A percentile compares a stretch with the other conserved stretches of the same genome.
Conservation (phyloP, 2,888 invertebrate species). For the Callimorpha dominula region DNA sequence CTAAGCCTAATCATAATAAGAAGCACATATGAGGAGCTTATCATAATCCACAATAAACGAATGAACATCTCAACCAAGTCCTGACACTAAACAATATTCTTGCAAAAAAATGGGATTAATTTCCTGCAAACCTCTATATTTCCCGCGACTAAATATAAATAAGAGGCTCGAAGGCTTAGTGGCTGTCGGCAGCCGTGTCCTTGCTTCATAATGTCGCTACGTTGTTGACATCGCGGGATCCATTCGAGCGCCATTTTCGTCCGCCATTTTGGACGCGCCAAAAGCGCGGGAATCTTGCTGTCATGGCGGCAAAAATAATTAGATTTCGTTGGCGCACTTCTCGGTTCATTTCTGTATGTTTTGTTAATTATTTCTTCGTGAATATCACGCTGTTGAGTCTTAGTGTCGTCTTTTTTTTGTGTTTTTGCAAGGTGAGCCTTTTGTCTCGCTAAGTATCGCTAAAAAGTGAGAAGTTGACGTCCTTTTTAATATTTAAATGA, state of each 20-base stretch:
- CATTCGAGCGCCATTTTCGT: conserved; percentile 64
- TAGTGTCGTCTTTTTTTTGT: conserved; percentile 52
- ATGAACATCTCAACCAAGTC: conserved; percentile 52
- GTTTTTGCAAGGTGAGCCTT: conserved; percentile 51
- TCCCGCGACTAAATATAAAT: conserved; percentile 70
- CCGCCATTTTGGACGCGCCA: conserved; percentile 70
- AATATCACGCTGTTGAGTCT: conserved; percentile 62
- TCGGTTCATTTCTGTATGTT: conserved; percentile 82
- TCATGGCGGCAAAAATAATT: conserved; percentile 84
- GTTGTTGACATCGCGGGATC: conserved; percentile 73
- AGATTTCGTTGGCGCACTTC: conserved; percentile 77
- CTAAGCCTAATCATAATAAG: conserved; percentile 36
- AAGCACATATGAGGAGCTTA: conserved; percentile 45
- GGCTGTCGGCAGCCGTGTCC: conserved; percentile 76
- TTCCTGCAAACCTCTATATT: conserved; percentile 71
- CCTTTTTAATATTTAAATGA: conserved; percentile 63
- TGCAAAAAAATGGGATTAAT: conserved; percentile 60
- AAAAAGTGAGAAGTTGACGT: conserved; percentile 60
- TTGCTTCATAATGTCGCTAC: conserved; percentile 77
- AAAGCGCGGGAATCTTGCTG: conserved; percentile 81
- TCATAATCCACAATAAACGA: conserved; percentile 52
- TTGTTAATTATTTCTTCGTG: conserved; percentile 81
- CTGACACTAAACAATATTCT: conserved; percentile 63
- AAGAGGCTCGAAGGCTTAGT: conserved; percentile 77
- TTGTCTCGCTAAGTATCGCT: conserved; percentile 62